A percentile compares a stretch with the other conserved stretches of the same genome.
Conservation (phyloP, 1,140 invertebrate species). For the Nylanderia fulva region DNA sequence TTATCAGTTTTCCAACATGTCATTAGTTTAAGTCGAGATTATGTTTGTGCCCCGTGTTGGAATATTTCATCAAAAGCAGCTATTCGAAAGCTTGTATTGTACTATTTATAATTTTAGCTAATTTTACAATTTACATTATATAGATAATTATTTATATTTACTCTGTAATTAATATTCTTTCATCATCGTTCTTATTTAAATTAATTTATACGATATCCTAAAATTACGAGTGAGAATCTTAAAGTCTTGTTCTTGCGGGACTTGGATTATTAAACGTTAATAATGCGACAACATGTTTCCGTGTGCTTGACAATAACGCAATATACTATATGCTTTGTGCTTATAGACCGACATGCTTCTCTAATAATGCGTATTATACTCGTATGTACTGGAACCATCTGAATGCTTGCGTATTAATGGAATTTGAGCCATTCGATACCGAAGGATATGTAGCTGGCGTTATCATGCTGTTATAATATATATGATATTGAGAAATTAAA, state of each 20-base stretch:
- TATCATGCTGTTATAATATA: constrained; percentile 13
- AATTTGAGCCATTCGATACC: constrained; percentile 49
- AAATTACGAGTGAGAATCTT: not conserved
- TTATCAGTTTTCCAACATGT: constrained; percentile 24
- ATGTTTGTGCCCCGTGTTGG: constrained; percentile 2
- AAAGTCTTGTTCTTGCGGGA: not conserved
- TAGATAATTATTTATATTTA: not conserved
- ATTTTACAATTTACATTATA: not conserved
- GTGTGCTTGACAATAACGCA: constrained; percentile 17
- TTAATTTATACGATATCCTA: not conserved
- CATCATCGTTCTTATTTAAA: not conserved
- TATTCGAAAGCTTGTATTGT: not conserved
- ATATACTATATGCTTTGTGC: constrained; percentile 49
- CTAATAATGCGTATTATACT: no score
- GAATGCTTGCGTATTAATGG: constrained; percentile 60
- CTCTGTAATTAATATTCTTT: no score
- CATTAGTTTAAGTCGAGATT: constrained; percentile 24
- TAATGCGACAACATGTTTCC: constrained; percentile 42
- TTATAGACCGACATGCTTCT: constrained; percentile 45
- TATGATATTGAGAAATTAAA: not conserved
- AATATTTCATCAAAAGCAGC: constrained; percentile 8
- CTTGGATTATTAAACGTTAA: constrained; percentile 26
- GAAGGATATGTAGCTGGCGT: constrained; percentile 7
- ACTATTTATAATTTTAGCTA: not conserved
- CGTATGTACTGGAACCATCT: constrained; percentile 46